Evolutionary conservation across 1,140 invertebrate genomes (phyloP).

Genomic region (Cotesia glomerata): DNA sequence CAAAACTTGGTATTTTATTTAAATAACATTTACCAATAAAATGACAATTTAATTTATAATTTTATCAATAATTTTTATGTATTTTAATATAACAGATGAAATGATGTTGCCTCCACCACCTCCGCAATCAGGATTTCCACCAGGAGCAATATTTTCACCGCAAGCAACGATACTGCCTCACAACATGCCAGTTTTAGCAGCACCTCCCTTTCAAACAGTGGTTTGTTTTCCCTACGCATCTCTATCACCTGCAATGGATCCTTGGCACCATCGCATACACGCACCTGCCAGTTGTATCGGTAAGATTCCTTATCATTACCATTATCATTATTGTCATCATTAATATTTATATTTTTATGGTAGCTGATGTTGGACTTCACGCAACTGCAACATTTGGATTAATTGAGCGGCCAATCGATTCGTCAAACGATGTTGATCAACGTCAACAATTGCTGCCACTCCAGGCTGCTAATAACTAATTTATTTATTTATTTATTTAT

Average conservation of each 20-base stretch:
- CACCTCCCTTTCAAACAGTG: conserved; percentile 65
- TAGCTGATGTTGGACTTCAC: conserved; percentile 65
- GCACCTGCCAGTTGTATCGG: conserved; percentile 19
- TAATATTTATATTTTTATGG: neutral
- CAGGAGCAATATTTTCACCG: conserved; percentile 59
- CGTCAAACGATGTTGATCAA: conserved; percentile 66
- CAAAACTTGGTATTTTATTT: neutral
- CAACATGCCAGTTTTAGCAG: conserved; percentile 65
- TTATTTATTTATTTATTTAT: conserved; percentile 67
- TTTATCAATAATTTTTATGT: conserved; percentile 12
- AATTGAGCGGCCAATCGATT: conserved; percentile 54
- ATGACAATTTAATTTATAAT: neutral
- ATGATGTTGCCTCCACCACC: conserved; percentile 64
- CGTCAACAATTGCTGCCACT: conserved; percentile 64
- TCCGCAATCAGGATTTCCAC: conserved; percentile 51
- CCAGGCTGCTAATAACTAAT: conserved; percentile 67
- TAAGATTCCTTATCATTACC: neutral
- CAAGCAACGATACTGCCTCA: conserved; percentile 50
- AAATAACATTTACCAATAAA: neutral
- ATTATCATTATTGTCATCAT: neutral
- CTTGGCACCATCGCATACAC: conserved; percentile 53
- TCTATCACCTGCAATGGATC: conserved; percentile 68
- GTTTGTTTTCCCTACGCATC: conserved; percentile 92
- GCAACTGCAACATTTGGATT: conserved; percentile 24
- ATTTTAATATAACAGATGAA: conserved; percentile 57